Evolutionary conservation across 2,797 vertebrate genomes (phyloP).

Genomic region (Lutjanus campechanus): DNA sequence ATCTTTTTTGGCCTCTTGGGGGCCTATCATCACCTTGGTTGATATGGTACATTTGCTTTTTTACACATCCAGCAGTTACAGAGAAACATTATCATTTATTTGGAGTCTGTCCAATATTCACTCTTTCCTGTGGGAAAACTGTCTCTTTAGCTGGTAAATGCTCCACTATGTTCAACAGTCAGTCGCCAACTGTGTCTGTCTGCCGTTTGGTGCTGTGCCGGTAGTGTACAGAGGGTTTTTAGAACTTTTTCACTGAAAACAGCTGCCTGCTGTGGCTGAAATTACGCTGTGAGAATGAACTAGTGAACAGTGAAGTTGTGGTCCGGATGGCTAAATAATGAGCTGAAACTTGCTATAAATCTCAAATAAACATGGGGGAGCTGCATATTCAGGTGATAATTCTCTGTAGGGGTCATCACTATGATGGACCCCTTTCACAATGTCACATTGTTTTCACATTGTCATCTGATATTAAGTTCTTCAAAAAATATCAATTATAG

Average conservation of each 20-base stretch:
- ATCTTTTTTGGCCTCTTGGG: too few species aligned
- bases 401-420: neutral
- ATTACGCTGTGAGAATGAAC: neutral
- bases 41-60: neutral
- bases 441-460: neutral
- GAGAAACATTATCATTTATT: neutral
- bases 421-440: neutral
- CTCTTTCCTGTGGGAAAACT: conserved; percentile 24
- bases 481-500: neutral
- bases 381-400: neutral
- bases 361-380: neutral
- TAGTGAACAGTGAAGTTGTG: conserved; percentile 8
- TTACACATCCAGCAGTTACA: too few species aligned
- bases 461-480: neutral
- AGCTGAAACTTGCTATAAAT: neutral
- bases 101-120: neutral
- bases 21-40: too few species aligned
- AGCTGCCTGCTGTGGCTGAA: conserved; percentile 24
- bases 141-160: conserved; percentile 14
- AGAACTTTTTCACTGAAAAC: conserved; percentile 21
- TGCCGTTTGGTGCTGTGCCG: conserved; percentile 31
- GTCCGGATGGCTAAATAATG: conserved; percentile 7
- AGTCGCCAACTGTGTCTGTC: conserved; percentile 32
- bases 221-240: conserved; percentile 32
- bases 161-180: conserved; percentile 16